Evolutionary conservation across 2,888 invertebrate species (phyloP).

Genomic region (Linhomoeus sp.): DNA sequence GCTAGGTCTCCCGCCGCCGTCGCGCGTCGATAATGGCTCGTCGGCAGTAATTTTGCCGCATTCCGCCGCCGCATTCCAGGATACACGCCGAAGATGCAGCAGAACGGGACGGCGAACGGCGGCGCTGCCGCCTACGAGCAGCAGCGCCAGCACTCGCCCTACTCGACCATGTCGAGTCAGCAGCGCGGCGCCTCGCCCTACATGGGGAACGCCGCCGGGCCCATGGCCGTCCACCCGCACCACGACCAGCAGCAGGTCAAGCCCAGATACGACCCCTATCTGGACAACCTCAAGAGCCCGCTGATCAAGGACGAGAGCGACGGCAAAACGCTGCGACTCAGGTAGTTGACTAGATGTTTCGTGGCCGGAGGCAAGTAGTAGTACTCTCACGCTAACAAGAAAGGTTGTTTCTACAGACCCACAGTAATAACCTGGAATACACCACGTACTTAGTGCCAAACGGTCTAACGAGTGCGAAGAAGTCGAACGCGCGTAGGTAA

Average conservation of each 20-base stretch:
- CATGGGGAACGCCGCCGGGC: too few species aligned
- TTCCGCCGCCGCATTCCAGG: conserved; percentile 4
- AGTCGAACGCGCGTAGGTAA: too few species aligned
- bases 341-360: conserved; percentile 32
- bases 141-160: background rate
- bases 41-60: too few species aligned
- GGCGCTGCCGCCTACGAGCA: background rate
- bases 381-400: too few species aligned
- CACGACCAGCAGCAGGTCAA: background rate
- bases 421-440: too few species aligned
- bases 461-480: too few species aligned
- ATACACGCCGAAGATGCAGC: conserved; percentile 5
- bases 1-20: too few species aligned
- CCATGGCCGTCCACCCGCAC: background rate
- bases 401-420: too few species aligned
- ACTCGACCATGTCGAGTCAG: background rate
- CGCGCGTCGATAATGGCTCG: too few species aligned
- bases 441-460: too few species aligned
- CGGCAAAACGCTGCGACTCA: conserved; percentile 72
- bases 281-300: conserved; percentile 43
- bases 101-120: background rate
- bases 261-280: conserved; percentile 25
- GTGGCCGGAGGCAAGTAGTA: too few species aligned
- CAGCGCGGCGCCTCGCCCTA: background rate
- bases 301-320: conserved; percentile 81